A percentile compares a stretch with the other conserved stretches of the same genome.
phyloP scores from a whole-genome alignment of 2,888 invertebrate species.

The Lithosia quadra region DNA sequence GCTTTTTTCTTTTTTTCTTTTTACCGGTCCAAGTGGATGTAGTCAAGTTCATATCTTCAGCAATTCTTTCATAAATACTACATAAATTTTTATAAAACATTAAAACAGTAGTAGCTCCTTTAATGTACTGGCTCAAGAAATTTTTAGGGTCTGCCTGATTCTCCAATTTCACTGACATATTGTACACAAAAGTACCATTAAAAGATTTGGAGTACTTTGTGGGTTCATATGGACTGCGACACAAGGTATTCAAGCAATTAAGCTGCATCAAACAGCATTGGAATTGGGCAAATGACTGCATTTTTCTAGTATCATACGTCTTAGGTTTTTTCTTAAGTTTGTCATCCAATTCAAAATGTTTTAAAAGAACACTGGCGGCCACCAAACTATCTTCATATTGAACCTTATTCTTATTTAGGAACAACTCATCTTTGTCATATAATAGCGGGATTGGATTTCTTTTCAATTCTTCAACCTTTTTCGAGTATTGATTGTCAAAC shows the following conservation, averaged over 20 bases:
- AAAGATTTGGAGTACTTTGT: slow-evolving; percentile 88
- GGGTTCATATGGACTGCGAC: slow-evolving; percentile 86
- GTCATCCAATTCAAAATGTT: slow-evolving; percentile 87
- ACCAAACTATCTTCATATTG: slow-evolving; percentile 86
- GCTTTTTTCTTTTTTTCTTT: slow-evolving; percentile 64
- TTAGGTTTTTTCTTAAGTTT: slow-evolving; percentile 84
- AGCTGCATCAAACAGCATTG: slow-evolving; percentile 88
- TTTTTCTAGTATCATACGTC: slow-evolving; percentile 84
- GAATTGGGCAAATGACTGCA: slow-evolving; percentile 89
- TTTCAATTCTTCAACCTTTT: slow-evolving; percentile 70
- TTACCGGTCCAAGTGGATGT: slow-evolving; percentile 61
- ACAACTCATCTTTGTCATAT: slow-evolving; percentile 61
- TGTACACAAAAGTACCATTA: slow-evolving; percentile 93
- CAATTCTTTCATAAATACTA: slow-evolving; percentile 59
- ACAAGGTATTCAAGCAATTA: slow-evolving; percentile 88
- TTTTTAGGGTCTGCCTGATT: slow-evolving; percentile 83
- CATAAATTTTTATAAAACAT: slow-evolving; percentile 73
- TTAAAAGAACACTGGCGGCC: slow-evolving; percentile 86
- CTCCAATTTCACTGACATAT: slow-evolving; percentile 88
- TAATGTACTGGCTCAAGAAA: slow-evolving; percentile 85
- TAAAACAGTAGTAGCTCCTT: slow-evolving; percentile 70
- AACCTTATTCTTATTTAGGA: slow-evolving; percentile 82
- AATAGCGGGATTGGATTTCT: slow-evolving; percentile 28
- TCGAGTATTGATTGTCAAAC: slow-evolving; percentile 80
- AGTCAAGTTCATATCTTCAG: slow-evolving; percentile 63